Evolutionary conservation across 1,140 invertebrate genomes (phyloP).

Genomic region (Heliothis virescens): DNA sequence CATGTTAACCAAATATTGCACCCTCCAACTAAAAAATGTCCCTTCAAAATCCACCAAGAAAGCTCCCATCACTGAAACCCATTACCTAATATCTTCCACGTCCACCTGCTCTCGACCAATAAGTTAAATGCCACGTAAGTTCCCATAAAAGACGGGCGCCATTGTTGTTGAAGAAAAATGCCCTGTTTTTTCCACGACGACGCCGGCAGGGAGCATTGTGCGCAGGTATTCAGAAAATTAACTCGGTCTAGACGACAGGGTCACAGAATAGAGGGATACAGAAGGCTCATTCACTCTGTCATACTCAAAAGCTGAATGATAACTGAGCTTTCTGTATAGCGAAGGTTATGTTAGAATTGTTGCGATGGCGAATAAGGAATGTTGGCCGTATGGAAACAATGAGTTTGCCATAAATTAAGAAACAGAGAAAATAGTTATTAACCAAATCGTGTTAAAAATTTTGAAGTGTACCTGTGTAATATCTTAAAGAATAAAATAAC

Average conservation of each 20-base stretch:
- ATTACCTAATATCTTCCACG: constrained; percentile 40
- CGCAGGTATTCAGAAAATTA: constrained; percentile 73
- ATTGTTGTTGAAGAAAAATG: constrained; percentile 65
- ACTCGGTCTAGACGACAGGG: constrained; percentile 68
- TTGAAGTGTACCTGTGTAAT: no score
- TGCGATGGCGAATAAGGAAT: no score
- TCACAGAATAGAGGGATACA: background rate
- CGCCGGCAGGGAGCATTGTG: constrained; percentile 57
- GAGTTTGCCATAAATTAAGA: no score
- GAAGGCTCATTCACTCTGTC: background rate
- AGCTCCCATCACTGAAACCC: background rate
- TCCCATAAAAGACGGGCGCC: constrained; percentile 31
- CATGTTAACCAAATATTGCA: no score
- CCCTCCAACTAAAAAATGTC: constrained; percentile 1
- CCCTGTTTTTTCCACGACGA: constrained; percentile 50
- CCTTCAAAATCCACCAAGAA: background rate
- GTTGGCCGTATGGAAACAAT: no score
- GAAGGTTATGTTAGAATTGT: no score
- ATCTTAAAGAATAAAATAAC: no score
- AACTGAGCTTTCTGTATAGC: no score
- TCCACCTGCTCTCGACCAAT: constrained; percentile 57
- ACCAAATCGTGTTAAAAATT: no score
- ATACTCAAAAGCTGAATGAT: no score
- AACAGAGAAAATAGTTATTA: no score
- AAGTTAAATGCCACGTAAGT: constrained; percentile 50